Evolutionary conservation across 2,888 invertebrate genomes (phyloP).

Genomic region (Cheiracanthium punctorium): DNA sequence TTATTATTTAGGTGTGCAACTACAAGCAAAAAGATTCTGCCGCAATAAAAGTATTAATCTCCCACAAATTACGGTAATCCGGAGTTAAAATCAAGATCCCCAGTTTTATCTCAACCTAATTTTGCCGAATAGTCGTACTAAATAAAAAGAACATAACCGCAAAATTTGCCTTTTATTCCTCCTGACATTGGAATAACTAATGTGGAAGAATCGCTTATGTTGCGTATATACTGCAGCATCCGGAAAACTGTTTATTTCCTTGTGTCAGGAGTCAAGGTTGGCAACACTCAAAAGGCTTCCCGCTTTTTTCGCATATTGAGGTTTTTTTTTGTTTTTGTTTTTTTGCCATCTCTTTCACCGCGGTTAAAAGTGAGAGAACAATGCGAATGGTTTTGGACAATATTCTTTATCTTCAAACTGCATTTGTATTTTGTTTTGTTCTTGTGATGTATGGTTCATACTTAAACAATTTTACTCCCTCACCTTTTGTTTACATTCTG

Average conservation of each 20-base stretch:
- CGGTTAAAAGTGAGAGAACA: background rate
- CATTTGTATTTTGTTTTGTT: background rate
- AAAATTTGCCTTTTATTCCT: too few species aligned
- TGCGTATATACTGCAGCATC: background rate
- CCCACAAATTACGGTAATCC: too few species aligned
- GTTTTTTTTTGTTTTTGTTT: background rate
- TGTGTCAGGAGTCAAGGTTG: conserved; percentile 23
- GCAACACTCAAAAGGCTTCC: conserved; percentile 26
- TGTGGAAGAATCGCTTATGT: background rate
- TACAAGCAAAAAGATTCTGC: too few species aligned
- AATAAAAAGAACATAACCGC: too few species aligned
- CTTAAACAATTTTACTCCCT: too few species aligned
- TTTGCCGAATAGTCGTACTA: too few species aligned
- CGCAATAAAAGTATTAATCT: too few species aligned
- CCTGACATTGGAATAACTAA: background rate
- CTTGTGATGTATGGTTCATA: too few species aligned
- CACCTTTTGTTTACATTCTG: too few species aligned
- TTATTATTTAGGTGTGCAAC: too few species aligned
- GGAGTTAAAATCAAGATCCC: too few species aligned
- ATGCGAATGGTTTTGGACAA: background rate
- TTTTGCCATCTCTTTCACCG: background rate
- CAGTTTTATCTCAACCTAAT: too few species aligned
- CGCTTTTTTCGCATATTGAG: background rate
- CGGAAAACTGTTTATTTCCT: background rate
- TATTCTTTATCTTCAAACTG: background rate